phyloP scores from a whole-genome alignment of 2,888 invertebrate genomes.

The Conistra vaccinii region DNA sequence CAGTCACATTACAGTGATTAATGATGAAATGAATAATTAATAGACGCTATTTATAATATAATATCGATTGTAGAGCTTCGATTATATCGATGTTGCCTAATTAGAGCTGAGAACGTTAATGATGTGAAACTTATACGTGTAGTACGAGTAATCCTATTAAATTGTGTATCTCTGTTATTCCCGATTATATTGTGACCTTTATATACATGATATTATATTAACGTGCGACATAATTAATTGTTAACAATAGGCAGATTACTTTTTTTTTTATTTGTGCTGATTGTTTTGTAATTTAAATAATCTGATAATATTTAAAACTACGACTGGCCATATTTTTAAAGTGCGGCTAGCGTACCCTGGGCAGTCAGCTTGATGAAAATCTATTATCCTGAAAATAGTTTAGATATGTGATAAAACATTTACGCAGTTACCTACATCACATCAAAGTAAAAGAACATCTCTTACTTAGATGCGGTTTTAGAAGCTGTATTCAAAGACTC shows the following conservation, averaged over 20 bases:
- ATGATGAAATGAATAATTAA: conserved; percentile 39
- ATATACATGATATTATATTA: not conserved
- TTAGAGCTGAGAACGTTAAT: conserved; percentile 50
- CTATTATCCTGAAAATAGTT: not conserved
- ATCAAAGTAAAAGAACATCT: conserved; percentile 5
- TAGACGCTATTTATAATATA: conserved; percentile 34
- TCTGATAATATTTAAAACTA: not conserved
- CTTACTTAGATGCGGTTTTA: conserved; percentile 28
- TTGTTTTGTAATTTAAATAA: not conserved
- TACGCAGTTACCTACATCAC: not conserved
- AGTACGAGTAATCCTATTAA: conserved; percentile 50
- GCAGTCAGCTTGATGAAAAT: not conserved
- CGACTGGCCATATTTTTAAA: too few species aligned
- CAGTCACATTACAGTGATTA: conserved; percentile 26
- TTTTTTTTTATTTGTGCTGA: not conserved
- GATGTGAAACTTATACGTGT: conserved; percentile 47
- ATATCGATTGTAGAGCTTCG: conserved; percentile 41
- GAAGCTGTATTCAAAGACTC: conserved; percentile 25
- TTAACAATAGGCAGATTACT: not conserved
- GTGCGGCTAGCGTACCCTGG: not conserved
- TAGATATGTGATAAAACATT: not conserved
- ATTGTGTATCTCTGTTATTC: conserved; percentile 22
- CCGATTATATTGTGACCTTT: conserved; percentile 4
- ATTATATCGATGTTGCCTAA: conserved; percentile 46
- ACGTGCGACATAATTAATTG: conserved; percentile 4